Conservation (phyloP, 2,113 vertebrate genomes). For the Podarcis cretensis region DNA sequence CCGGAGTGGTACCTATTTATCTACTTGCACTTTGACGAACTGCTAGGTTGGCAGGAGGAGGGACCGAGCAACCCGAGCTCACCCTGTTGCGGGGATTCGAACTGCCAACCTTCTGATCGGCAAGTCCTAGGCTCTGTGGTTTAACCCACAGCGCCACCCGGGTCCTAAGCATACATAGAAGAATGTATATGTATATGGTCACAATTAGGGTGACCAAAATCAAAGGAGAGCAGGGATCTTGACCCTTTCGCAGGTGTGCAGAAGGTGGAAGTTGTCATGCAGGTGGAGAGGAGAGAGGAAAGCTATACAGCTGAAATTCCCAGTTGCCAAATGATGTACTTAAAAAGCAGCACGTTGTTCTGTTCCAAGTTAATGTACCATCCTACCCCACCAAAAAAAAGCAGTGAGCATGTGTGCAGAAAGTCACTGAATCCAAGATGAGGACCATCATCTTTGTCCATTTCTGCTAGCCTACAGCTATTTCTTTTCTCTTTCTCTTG, state of each 20-base stretch:
- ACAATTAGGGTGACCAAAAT: neutral
- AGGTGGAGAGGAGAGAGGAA: neutral
- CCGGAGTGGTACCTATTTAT: too few species aligned
- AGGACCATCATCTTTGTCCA: constrained; percentile 9
- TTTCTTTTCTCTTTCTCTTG: constrained; percentile 19
- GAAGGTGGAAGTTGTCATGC: neutral
- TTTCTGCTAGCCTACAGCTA: constrained; percentile 4
- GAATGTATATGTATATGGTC: neutral
- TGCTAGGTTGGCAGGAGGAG: too few species aligned
- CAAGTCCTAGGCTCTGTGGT: too few species aligned
- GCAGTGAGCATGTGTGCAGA: neutral
- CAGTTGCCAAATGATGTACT: neutral
- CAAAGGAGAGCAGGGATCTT: neutral
- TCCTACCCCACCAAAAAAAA: neutral
- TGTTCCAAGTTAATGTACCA: neutral
- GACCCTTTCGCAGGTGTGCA: neutral
- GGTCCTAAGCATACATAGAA: neutral
- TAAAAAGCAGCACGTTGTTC: neutral
- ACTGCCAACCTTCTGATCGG: too few species aligned
- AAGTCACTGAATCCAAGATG: neutral
- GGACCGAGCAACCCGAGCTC: too few species aligned
- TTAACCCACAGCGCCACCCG: too few species aligned
- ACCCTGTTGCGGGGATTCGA: too few species aligned
- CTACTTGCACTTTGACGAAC: too few species aligned
- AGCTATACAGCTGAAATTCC: neutral